These are phyloP conservation scores for Chorisops tibialis DNA, from an alignment of 2,888 invertebrate species.

Conservation along the genomic window DNA sequence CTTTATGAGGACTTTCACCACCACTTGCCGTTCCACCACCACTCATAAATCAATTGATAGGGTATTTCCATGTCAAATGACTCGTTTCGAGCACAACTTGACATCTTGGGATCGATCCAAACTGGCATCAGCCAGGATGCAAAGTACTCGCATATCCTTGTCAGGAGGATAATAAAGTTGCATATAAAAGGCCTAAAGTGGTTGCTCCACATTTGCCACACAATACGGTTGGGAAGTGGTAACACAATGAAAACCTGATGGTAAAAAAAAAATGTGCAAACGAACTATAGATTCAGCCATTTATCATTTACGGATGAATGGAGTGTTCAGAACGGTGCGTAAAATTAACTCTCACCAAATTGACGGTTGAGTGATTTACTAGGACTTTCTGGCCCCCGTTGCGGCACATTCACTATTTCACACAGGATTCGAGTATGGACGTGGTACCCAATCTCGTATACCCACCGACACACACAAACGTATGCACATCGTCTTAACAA, in stretches of 20 bases:
- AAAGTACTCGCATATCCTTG: not conserved
- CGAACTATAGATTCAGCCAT: constrained; percentile 10
- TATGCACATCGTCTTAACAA: not conserved
- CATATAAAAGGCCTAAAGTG: no score
- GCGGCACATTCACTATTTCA: not conserved
- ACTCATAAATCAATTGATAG: no score
- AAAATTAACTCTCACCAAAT: constrained; percentile 25
- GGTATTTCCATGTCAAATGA: no score
- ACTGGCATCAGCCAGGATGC: constrained; percentile 1
- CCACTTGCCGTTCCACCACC: no score
- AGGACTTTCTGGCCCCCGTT: constrained; percentile 1
- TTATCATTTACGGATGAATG: constrained; percentile 29
- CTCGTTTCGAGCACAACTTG: not conserved
- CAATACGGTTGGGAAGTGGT: constrained; percentile 4
- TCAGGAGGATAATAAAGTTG: no score
- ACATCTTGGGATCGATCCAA: constrained; percentile 2
- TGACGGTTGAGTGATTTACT: constrained; percentile 23
- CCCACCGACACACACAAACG: not conserved
- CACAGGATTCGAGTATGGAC: not conserved
- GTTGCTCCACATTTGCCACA: constrained; percentile 1
- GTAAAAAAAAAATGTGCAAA: not conserved
- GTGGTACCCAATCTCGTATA: not conserved
- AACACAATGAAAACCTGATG: not conserved
- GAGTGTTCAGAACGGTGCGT: constrained; percentile 11
- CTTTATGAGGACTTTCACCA: no score